These are phyloP conservation scores for Chrysemys picta DNA, from an alignment of 2,113 vertebrate genomes.

Conservation along the genomic window DNA sequence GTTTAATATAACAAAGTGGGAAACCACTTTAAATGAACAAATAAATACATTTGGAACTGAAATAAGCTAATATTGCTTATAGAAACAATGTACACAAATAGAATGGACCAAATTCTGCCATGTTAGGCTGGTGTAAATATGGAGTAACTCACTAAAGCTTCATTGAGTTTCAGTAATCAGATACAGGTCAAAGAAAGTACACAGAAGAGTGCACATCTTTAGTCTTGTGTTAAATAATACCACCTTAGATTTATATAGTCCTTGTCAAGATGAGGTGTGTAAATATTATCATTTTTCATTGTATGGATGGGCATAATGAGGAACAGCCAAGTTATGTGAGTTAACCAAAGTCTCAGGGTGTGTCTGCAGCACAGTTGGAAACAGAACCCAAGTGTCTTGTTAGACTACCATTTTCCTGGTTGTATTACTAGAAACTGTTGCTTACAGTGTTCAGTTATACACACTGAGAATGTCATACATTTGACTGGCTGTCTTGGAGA, in stretches of 20 bases:
- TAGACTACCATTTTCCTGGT: not conserved
- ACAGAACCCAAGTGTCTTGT: not conserved
- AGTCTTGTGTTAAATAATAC: not conserved
- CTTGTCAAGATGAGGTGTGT: not conserved
- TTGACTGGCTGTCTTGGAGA: not conserved
- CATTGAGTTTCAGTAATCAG: accelerated
- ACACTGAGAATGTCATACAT: not conserved
- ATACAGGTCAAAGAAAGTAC: not conserved
- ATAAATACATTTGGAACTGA: accelerated
- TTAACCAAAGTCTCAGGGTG: not conserved
- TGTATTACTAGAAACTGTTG: not conserved
- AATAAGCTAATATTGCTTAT: not conserved
- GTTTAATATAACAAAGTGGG: not conserved
- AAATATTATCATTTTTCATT: not conserved
- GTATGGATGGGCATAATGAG: not conserved
- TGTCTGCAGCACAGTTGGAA: not conserved
- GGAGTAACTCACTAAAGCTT: not conserved
- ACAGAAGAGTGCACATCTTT: not conserved
- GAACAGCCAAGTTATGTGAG: not conserved
- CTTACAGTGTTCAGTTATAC: not conserved
- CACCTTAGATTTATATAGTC: not conserved
- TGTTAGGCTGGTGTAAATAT: not conserved
- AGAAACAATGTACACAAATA: not conserved
- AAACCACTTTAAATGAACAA: not conserved
- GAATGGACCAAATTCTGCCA: not conserved